Evolutionary conservation across 2,797 vertebrate species (phyloP), one percentile per base, ranked within the genome.

Genomic region (Crax fasciolata): DNA sequence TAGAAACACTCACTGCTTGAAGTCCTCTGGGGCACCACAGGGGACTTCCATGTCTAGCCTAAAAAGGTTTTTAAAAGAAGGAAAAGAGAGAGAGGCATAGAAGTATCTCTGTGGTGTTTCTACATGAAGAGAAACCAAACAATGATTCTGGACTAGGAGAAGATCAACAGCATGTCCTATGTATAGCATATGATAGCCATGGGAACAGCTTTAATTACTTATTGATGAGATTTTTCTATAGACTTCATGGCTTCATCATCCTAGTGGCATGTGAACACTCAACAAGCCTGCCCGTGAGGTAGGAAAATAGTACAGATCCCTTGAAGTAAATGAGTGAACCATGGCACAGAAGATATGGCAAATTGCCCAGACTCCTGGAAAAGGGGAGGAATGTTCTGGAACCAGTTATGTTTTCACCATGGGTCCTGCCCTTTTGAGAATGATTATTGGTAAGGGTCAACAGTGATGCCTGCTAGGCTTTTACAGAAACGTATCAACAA

Each of bases 181-280:
- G 4, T 71, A 44, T 19, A 66, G 51, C 16, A 23, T 48, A 11
- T 13, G 55, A 35, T 24, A 86, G 71, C 67, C 32, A 23, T 18
- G 16, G 77, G 84, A 94, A 58, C 46, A 83, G 86, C 72, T 54
- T 57, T 71, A 84, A 75, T 84, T 25, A 76, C 71, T 87, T 92
- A 72, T 81, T 54, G 39, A 58, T 62, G 49, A 58, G 39, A n/a
- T 72, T 80, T 35, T 92, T 93, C 66, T 81, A 16, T 48, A 49
- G 43, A 6, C 38, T 78, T 89, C 43, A 32, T 87, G 49, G 41
- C 44, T 89, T 79, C 48, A 28, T 77, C 61, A n/a, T 72, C 70
- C 44, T 32, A n/a, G 16, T 55, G 21, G 11, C 35, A 58, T 32
- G 27, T 72, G 54, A 92, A n/a, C 51, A 73, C 72, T 73, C 61